Evolutionary conservation across 1,140 invertebrate genomes (phyloP).

Genomic region (Brachionus paranguensis): DNA sequence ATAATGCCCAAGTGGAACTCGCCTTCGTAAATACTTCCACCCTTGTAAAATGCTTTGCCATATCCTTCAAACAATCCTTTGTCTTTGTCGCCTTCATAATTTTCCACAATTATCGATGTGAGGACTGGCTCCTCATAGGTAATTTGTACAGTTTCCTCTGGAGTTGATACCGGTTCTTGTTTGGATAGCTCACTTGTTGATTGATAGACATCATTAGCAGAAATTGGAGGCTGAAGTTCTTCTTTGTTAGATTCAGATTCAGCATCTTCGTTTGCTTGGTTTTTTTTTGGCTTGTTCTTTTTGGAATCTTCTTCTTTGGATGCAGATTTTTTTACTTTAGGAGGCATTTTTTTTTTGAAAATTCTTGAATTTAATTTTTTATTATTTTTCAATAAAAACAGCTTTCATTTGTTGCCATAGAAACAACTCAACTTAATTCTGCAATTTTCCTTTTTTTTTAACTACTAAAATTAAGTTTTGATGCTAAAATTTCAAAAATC

Average conservation of each 20-base stretch:
- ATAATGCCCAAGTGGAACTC: constrained; percentile 52
- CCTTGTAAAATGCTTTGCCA: constrained; percentile 47
- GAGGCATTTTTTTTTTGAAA: neutral
- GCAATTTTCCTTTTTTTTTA: neutral
- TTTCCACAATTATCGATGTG: constrained; percentile 51
- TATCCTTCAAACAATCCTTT: constrained; percentile 53
- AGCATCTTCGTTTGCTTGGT: neutral
- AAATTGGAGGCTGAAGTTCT: neutral
- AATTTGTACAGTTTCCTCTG: neutral
- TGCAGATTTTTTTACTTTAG: constrained; percentile 4
- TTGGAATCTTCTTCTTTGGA: constrained; percentile 13
- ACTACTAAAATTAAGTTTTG: too few relatives aligned
- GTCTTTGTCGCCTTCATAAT: constrained; percentile 51
- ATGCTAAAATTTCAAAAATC: too few relatives aligned
- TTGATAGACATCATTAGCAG: neutral
- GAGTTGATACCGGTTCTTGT: neutral
- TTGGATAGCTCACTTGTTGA: constrained; percentile 22
- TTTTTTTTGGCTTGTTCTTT: neutral
- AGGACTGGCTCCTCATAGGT: constrained; percentile 51
- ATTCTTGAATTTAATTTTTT: neutral
- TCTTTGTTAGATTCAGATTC: constrained; percentile 19
- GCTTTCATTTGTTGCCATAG: neutral
- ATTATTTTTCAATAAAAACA: neutral
- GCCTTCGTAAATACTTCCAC: constrained; percentile 51
- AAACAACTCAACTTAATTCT: neutral